Evolutionary conservation across 1,140 invertebrate genomes (phyloP).

Genomic region (Aethina tumida): DNA sequence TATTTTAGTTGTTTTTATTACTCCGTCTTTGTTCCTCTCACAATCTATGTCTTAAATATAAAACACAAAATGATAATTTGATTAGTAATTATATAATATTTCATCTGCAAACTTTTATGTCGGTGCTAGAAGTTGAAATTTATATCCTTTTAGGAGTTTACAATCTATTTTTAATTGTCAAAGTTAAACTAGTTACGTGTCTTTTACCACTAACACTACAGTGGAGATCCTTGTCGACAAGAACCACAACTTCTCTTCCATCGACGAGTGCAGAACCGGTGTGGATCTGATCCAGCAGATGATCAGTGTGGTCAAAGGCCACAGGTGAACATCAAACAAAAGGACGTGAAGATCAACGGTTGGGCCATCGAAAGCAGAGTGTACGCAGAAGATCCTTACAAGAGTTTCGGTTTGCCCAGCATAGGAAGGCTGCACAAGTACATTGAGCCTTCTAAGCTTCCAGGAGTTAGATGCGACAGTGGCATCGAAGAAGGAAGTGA

Average conservation of each 20-base stretch:
- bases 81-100: too few relatives aligned
- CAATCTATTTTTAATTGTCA: too few relatives aligned
- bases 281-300: conserved; percentile 54
- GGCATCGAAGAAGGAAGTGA: conserved; percentile 63
- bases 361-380: conserved; percentile 53
- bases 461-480: conserved; percentile 56
- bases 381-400: conserved; percentile 53
- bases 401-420: conserved; percentile 59
- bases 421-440: conserved; percentile 48
- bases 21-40: too few relatives aligned
- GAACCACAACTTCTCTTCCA: conserved; percentile 61
- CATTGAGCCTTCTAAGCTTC: conserved; percentile 43
- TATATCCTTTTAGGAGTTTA: too few relatives aligned
- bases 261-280: conserved; percentile 58
- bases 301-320: conserved; percentile 23
- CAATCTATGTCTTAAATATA: too few relatives aligned
- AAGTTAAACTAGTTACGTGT: too few relatives aligned
- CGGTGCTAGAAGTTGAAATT: too few relatives aligned
- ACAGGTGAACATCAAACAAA: conserved; percentile 19
- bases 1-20: too few relatives aligned
- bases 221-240: conserved; percentile 65
- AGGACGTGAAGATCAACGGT: conserved; percentile 42
- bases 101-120: too few relatives aligned
- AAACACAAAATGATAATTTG: too few relatives aligned
- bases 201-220: too few relatives aligned